phyloP scores from a whole-genome alignment of 2,797 vertebrate species.

The Craterocephalus amniculus region DNA sequence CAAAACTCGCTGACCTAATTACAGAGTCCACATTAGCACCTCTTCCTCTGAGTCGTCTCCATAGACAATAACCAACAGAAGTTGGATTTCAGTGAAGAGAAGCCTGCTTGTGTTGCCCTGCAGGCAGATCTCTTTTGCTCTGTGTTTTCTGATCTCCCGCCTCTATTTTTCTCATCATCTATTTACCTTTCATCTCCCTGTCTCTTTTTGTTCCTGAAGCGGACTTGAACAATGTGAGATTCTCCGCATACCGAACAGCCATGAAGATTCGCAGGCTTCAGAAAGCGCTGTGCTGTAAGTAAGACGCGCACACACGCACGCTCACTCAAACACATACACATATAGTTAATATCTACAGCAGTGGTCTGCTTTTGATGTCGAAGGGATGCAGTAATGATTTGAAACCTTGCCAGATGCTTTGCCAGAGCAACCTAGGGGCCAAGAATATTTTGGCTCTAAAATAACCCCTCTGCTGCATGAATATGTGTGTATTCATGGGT shows the following conservation, averaged over 20 bases:
- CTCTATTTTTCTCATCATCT: constrained; percentile 22
- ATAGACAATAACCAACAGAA: constrained; percentile 46
- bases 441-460: constrained; percentile 53
- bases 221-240: constrained; percentile 96
- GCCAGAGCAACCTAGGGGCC: constrained; percentile 39
- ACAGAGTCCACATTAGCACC: constrained; percentile 45
- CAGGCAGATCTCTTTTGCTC: constrained; percentile 34
- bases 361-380: constrained; percentile 51
- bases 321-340: constrained; percentile 18
- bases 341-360: constrained; percentile 28
- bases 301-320: constrained; percentile 29
- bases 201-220: constrained; percentile 77
- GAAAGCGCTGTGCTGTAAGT: constrained; percentile 96
- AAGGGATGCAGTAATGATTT: constrained; percentile 55
- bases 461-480: constrained; percentile 15
- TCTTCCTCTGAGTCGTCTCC: constrained; percentile 9
- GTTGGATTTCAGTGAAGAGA: constrained; percentile 23
- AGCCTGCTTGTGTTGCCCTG: constrained; percentile 33
- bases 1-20: constrained; percentile 65
- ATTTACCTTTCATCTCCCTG: constrained; percentile 36
- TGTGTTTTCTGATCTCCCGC: constrained; percentile 45
- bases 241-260: constrained; percentile 97
- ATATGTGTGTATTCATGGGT: constrained; percentile 11
- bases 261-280: constrained; percentile 98
- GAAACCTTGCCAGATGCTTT: constrained; percentile 58